Base-by-base conservation (phyloP, 2,797 vertebrate genomes). In the Falco rusticolus region DNA sequence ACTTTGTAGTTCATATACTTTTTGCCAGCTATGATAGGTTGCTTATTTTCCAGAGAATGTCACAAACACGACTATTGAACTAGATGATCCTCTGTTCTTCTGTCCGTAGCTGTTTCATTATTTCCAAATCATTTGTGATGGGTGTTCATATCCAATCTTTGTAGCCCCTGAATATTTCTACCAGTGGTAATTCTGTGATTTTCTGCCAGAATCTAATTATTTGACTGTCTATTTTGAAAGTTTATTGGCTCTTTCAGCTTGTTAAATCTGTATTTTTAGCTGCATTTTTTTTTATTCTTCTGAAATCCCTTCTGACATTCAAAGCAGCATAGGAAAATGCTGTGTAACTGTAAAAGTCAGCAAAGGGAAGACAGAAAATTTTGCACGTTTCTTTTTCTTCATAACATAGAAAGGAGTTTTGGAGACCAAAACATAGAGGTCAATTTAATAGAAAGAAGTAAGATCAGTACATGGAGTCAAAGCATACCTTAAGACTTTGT, bases 171-270 rank as follows among this genome's bases (percentile, higher is more conserved):
- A 95, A 54, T 90, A 89, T 69, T 81, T 93, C 68, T 66, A 92
- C 54, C 25, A 75, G 26, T 68, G 72, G 11, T 28, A 93, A 88
- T 88, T 81, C 72, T 78, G 39, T 90, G 65, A 87, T 66, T 81
- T 96, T 82, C 19, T 82, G 14, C 29, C 76, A 24, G 47, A 90
- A 82, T 76, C 34, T 84, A 81, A 86, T 95, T 94, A 88, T 86
- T 82, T 72, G 11, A 59, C 70, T 77, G 14, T 69, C 89, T 76
- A 5, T 84, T 91, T 91, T 72, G 63, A 79, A 90, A 79, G 47
- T 69, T 63, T 84, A 69, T 70, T 78, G 64, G 6, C 22, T 89
- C 10, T 68, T 91, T 88, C 51, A 57, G 54, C 83, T 54, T 78
- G 33, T 34, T 84, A 82, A 72, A 81, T 26, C 4, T 2, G 3